Base-by-base conservation (phyloP, 53 echinoderm and acorn worm genomes). In the Temnopleurus reevesii region DNA sequence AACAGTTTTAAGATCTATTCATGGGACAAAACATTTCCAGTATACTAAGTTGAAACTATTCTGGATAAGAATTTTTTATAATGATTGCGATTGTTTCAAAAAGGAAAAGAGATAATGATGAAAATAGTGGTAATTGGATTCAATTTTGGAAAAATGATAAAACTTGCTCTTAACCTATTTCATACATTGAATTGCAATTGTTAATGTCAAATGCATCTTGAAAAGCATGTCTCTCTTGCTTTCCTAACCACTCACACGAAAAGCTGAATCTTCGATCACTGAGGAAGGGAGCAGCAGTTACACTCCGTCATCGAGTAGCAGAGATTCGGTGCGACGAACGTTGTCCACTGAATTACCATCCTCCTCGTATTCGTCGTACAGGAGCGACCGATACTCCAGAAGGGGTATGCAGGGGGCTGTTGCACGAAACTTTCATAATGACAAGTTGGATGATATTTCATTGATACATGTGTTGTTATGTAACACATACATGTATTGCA, bases 241-340 rank as follows among this genome's bases (percentile, higher is more conserved):
- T 47, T 80, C 43, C 51, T 80, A 49, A 80, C 46, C 31, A 23
- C 80, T 51, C 71, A 21, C 3, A 41, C 71, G 41, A 71, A 60
- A 85, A 85, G 85, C 59, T 18, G 85, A 85, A 36, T 31, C 85
- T 27, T 59, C 85, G 26, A 47, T 85, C 7, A 60, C 36, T 13
- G 61, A 60, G 60, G 44, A 15, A 0, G 10, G 44, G 45, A 44
- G 60, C 4, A 45, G 60, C 27, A 41, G 85, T 27, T 59, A 60
- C 60, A 85, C 59, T 36, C 55, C 83, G 56, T 55, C 58, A 56
- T 83, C 83, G 3, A 45, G 85, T 33, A n/a, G 46, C 60, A 21
- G 85, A 60, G 85, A 85, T 12, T 85, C 85, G 58, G 60, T 85
- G 45, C 85, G 85, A 59, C 85, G 85, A 21, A 15, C 59, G 9